Base-by-base conservation (phyloP, 2,113 vertebrate genomes). In the Anoplopoma fimbria region DNA sequence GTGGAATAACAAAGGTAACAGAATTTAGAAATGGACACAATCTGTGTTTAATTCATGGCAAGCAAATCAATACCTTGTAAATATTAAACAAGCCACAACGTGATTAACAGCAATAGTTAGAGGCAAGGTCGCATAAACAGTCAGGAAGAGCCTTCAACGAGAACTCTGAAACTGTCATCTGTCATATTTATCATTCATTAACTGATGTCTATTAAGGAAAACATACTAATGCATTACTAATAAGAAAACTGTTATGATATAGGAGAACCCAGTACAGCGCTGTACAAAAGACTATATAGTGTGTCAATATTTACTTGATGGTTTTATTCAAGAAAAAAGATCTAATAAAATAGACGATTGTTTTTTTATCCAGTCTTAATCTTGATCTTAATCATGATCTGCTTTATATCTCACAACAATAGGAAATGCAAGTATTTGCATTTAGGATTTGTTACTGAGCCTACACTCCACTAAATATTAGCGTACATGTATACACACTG, bases 1-100 rank as follows among this genome's bases (percentile, higher is more conserved):
- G 94, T 9, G 84, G 93, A 94, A 92, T 58, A 91, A 95, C 92
- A 68, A 27, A 55, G 58, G 27, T 53, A 69, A 68, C 25, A 25
- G 4, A n/a, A 74, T 69, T 31, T 68, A 2, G 31, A n/a, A 72
- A 81, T 1, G 19, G 6, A 53, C 47, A 49, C 29, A 49, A 51
- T 40, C 38, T 2, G 79, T 45, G 36, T 57, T 7, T 62, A 21
- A 78, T 65, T 74, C 33, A 67, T 47, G 12, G 15, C 65, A 47
- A 57, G 38, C 19, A 38, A 68, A 79, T 76, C 78, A 75, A 75
- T 74, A 74, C 3, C n/a, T 12, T 21, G 40, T 65, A 25, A 60
- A 31, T 69, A 74, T 78, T 74, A 31, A 9, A 23, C 9, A 27
- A 61, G 10, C 10, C 36, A 47, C 61, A 36, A 33, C 29, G 4